Evolutionary conservation across 2,888 invertebrate species (phyloP).

Genomic region (Therioaphis trifolii): DNA sequence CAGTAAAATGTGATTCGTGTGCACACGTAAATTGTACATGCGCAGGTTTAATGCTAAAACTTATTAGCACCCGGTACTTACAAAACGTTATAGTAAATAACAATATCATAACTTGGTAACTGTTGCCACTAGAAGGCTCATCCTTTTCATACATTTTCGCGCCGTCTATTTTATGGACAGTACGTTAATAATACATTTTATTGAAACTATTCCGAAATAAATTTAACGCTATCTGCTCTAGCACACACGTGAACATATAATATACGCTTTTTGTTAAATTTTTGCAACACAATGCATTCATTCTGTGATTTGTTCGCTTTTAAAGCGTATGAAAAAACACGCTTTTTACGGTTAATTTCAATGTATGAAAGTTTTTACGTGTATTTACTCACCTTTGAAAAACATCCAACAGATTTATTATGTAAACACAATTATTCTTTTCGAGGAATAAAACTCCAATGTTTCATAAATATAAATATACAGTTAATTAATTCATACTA

Average conservation of each 20-base stretch:
- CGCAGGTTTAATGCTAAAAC: neutral
- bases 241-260: no score
- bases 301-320: neutral
- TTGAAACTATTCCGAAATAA: neutral
- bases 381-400: constrained; percentile 3
- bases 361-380: neutral
- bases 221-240: neutral
- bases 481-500: neutral
- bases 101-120: neutral
- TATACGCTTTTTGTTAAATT: no score
- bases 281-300: neutral
- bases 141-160: constrained; percentile 32
- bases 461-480: neutral
- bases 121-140: constrained; percentile 7
- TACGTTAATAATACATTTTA: constrained; percentile 22
- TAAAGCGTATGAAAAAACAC: neutral
- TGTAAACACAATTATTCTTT: constrained; percentile 12
- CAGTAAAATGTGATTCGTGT: neutral
- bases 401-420: neutral
- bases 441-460: neutral
- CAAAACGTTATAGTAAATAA: neutral
- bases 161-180: constrained; percentile 18
- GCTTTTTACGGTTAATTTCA: neutral
- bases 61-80: neutral
- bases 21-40: neutral